phyloP scores from a whole-genome alignment of 1,140 invertebrate species.

The Triops cancriformis region DNA sequence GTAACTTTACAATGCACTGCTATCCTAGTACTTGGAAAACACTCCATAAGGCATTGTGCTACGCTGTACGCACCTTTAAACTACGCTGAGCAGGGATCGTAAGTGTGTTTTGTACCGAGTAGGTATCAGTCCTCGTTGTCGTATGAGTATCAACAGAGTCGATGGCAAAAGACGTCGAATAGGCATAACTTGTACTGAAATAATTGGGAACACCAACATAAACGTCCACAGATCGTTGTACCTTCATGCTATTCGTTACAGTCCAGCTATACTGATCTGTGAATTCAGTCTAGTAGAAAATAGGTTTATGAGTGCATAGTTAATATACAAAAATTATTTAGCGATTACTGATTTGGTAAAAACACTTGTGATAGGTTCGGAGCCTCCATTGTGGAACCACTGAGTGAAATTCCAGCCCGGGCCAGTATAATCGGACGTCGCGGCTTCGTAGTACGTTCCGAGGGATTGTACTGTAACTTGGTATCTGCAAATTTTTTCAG shows the following conservation, averaged over 20 bases:
- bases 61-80: neutral
- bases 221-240: neutral
- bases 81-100: neutral
- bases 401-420: neutral
- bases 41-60: too few relatives aligned
- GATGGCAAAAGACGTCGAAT: neutral
- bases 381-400: slow-evolving; percentile 4
- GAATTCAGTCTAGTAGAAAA: neutral
- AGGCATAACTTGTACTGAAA: neutral
- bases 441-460: neutral
- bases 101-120: neutral
- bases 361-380: neutral
- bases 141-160: neutral
- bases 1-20: too few relatives aligned
- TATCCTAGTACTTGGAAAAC: too few relatives aligned
- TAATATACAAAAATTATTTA: neutral
- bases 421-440: neutral
- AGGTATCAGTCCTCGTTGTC: neutral
- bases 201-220: neutral
- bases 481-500: neutral
- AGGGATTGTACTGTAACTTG: neutral
- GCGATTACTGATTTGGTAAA: neutral
- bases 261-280: neutral
- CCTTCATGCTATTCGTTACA: neutral
- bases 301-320: neutral